A percentile compares a stretch with the other conserved stretches of the same genome.
These are phyloP conservation scores for Diabrotica balteata DNA, from an alignment of 2,888 invertebrate genomes.

Conservation along the genomic window DNA sequence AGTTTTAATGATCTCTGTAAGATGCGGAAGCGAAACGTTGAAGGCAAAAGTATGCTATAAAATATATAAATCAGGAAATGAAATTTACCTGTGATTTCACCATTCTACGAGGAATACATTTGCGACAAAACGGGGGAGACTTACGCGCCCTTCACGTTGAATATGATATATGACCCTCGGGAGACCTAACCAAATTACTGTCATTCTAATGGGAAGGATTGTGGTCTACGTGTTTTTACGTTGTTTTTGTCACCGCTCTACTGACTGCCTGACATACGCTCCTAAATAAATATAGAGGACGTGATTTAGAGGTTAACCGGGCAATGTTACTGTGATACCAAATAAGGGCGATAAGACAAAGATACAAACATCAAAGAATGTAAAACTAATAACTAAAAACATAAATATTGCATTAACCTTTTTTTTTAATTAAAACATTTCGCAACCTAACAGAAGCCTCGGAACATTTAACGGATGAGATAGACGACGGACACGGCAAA, in stretches of 20 bases:
- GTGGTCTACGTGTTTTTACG: conserved; percentile 47
- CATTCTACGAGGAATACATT: conserved; percentile 20
- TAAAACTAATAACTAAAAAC: no score
- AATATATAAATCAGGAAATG: conserved; percentile 21
- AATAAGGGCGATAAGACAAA: no score
- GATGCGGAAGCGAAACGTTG: neutral
- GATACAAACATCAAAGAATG: no score
- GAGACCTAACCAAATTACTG: conserved; percentile 49
- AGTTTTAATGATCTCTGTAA: no score
- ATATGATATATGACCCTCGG: conserved; percentile 48
- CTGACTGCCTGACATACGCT: conserved; percentile 9
- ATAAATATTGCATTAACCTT: no score
- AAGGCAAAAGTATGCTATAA: conserved; percentile 18
- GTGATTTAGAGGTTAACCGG: no score
- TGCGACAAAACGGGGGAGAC: conserved; percentile 28
- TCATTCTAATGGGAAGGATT: conserved; percentile 51
- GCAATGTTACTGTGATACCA: no score
- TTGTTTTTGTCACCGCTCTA: conserved; percentile 41
- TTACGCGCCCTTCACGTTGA: conserved; percentile 33
- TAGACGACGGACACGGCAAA: no score
- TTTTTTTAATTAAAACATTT: no score
- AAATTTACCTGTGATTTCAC: conserved; percentile 21
- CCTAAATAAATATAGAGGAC: neutral
- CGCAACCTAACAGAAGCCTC: no score
- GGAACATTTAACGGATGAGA: no score